Percentiles rank a stretch among this genome's conserved stretches.
Evolutionary conservation across 2,888 invertebrate genomes (phyloP).

Genomic region (Agonopterix heracliana): DNA sequence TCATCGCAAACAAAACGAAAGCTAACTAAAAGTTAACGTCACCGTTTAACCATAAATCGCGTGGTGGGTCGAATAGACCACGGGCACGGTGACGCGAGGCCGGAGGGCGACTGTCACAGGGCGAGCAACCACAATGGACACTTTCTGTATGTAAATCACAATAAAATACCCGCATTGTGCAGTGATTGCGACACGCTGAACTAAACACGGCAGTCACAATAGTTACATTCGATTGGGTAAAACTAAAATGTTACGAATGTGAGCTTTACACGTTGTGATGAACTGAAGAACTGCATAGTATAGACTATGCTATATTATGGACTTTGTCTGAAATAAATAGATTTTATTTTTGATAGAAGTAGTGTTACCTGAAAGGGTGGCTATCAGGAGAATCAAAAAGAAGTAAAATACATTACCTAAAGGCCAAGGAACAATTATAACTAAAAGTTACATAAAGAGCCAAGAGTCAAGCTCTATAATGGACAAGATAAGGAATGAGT

Average conservation of each 20-base stretch:
- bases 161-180: constrained; percentile 70
- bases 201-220: constrained; percentile 50
- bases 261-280: constrained; percentile 21
- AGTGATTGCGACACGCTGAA: constrained; percentile 68
- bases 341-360: too few relatives aligned
- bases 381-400: too few relatives aligned
- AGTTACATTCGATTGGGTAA: constrained; percentile 32
- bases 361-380: too few relatives aligned
- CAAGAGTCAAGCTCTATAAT: too few relatives aligned
- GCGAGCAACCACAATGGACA: constrained; percentile 57
- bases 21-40: constrained; percentile 14
- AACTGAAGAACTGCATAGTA: too few relatives aligned
- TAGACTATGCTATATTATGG: too few relatives aligned
- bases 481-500: too few relatives aligned
- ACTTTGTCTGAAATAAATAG: too few relatives aligned
- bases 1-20: background rate
- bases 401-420: too few relatives aligned
- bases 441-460: too few relatives aligned
- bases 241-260: constrained; percentile 23
- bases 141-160: constrained; percentile 70
- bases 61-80: constrained; percentile 42
- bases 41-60: constrained; percentile 26
- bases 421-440: too few relatives aligned
- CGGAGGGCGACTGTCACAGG: constrained; percentile 67
- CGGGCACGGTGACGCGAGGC: constrained; percentile 45